These are phyloP conservation scores for Orthosia gracilis DNA, from an alignment of 2,888 invertebrate species.

Conservation along the genomic window DNA sequence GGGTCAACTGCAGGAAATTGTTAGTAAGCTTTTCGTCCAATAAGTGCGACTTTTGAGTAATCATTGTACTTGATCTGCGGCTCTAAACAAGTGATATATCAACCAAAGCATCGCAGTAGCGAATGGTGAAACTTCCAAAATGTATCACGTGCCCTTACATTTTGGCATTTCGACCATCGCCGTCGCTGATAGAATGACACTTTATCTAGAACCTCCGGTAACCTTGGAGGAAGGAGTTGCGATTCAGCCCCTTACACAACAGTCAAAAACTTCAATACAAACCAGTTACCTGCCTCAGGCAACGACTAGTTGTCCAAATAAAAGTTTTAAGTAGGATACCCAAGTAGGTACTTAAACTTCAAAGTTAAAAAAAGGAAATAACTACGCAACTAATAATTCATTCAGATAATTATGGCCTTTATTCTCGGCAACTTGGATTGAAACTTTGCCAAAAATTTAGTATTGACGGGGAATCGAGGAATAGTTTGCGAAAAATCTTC, in stretches of 20 bases:
- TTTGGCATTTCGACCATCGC: no score
- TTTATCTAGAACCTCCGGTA: neutral
- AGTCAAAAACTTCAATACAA: conserved; percentile 1
- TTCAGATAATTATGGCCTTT: conserved; percentile 16
- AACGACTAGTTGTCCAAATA: conserved; percentile 10
- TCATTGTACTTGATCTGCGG: neutral
- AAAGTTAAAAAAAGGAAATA: conserved; percentile 38
- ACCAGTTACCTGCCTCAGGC: neutral
- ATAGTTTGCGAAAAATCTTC: conserved; percentile 33
- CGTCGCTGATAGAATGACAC: no score
- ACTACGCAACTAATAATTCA: conserved; percentile 21
- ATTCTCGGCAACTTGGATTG: conserved; percentile 37
- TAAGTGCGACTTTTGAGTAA: conserved; percentile 20
- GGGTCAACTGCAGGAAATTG: conserved; percentile 38
- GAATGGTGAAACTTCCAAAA: no score
- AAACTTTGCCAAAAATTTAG: conserved; percentile 39
- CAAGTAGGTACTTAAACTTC: neutral
- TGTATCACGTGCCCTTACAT: no score
- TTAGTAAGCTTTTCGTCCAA: conserved; percentile 31
- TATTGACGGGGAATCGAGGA: conserved; percentile 31
- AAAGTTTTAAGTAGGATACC: conserved; percentile 21
- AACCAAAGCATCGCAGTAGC: no score
- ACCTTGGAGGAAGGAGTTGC: neutral
- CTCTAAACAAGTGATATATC: no score
- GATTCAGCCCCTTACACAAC: neutral